Evolutionary conservation across 1,140 invertebrate genomes (phyloP), one percentile per base, ranked within the genome.

Genomic region (Drosophila virilis): DNA sequence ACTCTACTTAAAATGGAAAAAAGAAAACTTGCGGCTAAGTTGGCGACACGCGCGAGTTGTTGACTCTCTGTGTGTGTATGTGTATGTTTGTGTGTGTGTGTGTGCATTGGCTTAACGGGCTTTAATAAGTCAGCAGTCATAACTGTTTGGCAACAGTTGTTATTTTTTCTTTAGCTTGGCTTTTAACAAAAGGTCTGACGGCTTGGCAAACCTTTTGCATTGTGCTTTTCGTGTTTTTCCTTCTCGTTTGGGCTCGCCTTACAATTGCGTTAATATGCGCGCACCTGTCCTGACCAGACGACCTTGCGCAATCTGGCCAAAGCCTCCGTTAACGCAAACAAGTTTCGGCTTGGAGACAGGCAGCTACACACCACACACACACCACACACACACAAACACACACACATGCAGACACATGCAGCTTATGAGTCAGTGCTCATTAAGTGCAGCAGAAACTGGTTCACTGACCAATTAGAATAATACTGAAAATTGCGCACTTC

Each of bases 251-350:
- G 51, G 37, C 80, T 72, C 74, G 70, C 48, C 64, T 78, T 67
- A 76, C 83, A 88, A 88, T 73, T 78, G 77, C 78, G 60, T 74
- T 84, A 73, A 68, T 48, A 43, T 17, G 40, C 55, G 65, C 22
- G 78, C 83, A 86, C 84, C 84, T 86, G 84, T 89, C 84, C 77
- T 79, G 84, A 86, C 83, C 83, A 89, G 83, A 80, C 83, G 83
- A 86, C 83, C 83, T 86, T 86, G 84, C 84, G 83, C 83, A 86
- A 86, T 86, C 84, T 52, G 69, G 62, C 65, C 82, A 55, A 73
- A 74, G 64, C 58, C 64, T 59, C 55, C 13, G 51, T 37, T 54
- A 54, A 54, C 33, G 33, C 4, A 50, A 81, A 81, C 79, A 62
- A 33, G 78, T 82, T 68, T 38, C 22, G 22, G n/a, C 42, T 37